Base-by-base conservation (phyloP, 1,140 invertebrate genomes). In the Drosophila yakuba region DNA sequence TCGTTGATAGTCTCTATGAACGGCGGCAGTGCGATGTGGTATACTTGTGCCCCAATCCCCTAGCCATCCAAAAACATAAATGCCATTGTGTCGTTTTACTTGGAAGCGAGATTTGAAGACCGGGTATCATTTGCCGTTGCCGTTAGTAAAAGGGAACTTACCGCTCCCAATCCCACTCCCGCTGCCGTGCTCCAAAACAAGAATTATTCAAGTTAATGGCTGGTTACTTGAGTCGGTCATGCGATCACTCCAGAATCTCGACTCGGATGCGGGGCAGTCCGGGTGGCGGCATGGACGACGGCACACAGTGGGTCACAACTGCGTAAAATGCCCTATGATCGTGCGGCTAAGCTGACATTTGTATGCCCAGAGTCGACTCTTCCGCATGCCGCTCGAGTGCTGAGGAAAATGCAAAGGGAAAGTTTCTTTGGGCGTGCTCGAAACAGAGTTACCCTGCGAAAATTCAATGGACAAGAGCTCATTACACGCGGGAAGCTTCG, bases 281-380 rank as follows among this genome's bases (percentile, higher is more conserved):
- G 45, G 36, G 38, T 17, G n/a, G 15, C n/a, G 7, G 38, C 12
- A 39, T 39, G 11, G 36, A 54, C 20, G 20, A 20, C 20, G 20
- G 1, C 20, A 20, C 52, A 68, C 61, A 67, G 61, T 76, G 61
- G 73, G 74, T 75, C 54, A 68, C 58, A 86, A 85, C 83, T 86
- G 83, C 83, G 82, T 62, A 82, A 68, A 88, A 72, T 69, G 63
- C 48, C 62, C 47, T 44, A 23, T 32, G 15, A 52, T 35, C 41
- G 55, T 45, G 52, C 4, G 39, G 48, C 47, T 88, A 88, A 88
- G 89, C 84, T 82, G 39, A 41, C 48, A 78, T 66, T 80, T 67
- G 39, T 84, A 88, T 89, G 84, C 84, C 75, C 51, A 71, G 59
- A 64, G 62, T 32, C 61, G 45, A 28, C 54, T 80, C 84, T 88